Conservation (phyloP, 1,140 invertebrate genomes). For the Heterodera schachtii region DNA sequence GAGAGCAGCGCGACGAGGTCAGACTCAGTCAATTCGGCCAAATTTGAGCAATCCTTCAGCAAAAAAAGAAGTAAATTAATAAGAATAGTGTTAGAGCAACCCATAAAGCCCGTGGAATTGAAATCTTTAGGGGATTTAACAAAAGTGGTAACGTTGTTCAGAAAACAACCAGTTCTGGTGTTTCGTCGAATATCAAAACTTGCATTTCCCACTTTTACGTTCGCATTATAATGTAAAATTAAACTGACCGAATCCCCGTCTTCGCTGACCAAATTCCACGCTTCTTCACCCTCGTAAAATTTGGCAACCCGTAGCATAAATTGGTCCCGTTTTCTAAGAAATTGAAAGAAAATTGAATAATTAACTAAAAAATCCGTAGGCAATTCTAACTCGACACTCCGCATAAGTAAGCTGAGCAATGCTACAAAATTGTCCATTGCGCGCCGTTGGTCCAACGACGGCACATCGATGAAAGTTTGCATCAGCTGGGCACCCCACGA, state of each 20-base stretch:
- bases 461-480: constrained; percentile 49
- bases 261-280: constrained; percentile 46
- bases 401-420: constrained; percentile 35
- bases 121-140: no score
- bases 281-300: constrained; percentile 47
- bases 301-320: constrained; percentile 40
- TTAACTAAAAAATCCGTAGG: constrained; percentile 1
- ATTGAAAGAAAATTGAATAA: background rate
- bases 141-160: no score
- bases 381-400: constrained; percentile 22
- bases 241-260: constrained; percentile 42
- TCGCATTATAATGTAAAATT: background rate
- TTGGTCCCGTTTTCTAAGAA: constrained; percentile 36
- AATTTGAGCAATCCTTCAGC: constrained; percentile 33
- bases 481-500: constrained; percentile 39
- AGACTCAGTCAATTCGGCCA: constrained; percentile 38
- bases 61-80: no score
- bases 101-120: no score
- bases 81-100: no score
- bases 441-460: constrained; percentile 34
- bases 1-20: constrained; percentile 41
- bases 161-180: no score
- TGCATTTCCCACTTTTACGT: no score
- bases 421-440: constrained; percentile 49
- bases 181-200: no score